A percentile compares a stretch with the other conserved stretches of the same genome.
These are phyloP conservation scores for Chelon auratus DNA, from an alignment of 2,797 vertebrate genomes.

Conservation along the genomic window DNA sequence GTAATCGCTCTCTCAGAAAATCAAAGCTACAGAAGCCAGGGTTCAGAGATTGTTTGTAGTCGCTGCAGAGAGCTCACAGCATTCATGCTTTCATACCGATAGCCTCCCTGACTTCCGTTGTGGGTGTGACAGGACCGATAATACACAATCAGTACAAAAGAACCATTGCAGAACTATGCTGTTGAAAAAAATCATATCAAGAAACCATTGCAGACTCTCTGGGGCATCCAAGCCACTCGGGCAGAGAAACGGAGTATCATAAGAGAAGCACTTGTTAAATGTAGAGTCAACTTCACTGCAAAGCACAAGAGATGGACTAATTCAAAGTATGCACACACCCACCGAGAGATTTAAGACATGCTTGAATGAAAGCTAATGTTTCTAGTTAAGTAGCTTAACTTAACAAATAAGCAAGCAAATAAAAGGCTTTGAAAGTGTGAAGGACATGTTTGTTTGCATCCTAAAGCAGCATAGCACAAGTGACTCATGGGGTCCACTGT, in stretches of 20 bases:
- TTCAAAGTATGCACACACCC: slow-evolving; percentile 53
- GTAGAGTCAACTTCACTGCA: slow-evolving; percentile 42
- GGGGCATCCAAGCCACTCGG: slow-evolving; percentile 9
- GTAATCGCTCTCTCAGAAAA: slow-evolving; percentile 32
- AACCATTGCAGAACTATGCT: slow-evolving; percentile 23
- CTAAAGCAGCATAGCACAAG: slow-evolving; percentile 56
- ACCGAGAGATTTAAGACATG: slow-evolving; percentile 66
- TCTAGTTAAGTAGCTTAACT: slow-evolving; percentile 49
- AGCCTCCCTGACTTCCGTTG: slow-evolving; percentile 16
- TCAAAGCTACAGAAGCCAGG: slow-evolving; percentile 44
- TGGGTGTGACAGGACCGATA: slow-evolving; percentile 1
- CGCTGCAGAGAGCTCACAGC: slow-evolving; percentile 38
- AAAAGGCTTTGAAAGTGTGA: slow-evolving; percentile 54
- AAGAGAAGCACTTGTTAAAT: slow-evolving; percentile 57
- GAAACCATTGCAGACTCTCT: slow-evolving; percentile 10
- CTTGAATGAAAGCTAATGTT: slow-evolving; percentile 54
- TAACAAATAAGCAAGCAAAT: slow-evolving; percentile 43
- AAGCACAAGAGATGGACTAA: slow-evolving; percentile 49
- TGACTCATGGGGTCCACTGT: slow-evolving; percentile 38
- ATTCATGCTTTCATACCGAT: slow-evolving; percentile 45
- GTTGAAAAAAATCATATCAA: slow-evolving; percentile 13
- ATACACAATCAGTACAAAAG: slow-evolving; percentile 13
- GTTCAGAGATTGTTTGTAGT: slow-evolving; percentile 35
- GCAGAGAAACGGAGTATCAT: slow-evolving; percentile 19
- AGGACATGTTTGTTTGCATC: slow-evolving; percentile 45